Conservation (phyloP, 2,888 invertebrate species). For the Chrysotoxum bicinctum region DNA sequence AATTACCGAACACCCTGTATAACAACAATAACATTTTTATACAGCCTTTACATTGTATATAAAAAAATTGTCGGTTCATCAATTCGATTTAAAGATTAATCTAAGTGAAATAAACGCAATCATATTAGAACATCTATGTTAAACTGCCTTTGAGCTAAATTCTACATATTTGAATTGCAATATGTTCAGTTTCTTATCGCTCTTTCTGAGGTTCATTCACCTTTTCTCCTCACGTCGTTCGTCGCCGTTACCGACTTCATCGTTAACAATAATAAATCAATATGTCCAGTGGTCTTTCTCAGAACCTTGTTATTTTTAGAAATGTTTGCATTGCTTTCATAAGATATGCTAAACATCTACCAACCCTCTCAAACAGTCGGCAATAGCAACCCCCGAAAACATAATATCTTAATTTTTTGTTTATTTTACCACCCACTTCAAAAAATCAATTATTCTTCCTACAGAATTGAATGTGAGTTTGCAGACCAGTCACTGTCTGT, state of each 20-base stretch:
- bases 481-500: background rate
- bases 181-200: background rate
- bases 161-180: background rate
- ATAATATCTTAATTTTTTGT: background rate
- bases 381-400: background rate
- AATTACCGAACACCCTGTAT: no score
- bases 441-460: slow-evolving; percentile 13
- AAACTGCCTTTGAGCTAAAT: background rate
- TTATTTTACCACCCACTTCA: background rate
- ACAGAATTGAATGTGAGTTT: background rate
- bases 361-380: background rate
- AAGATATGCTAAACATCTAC: background rate
- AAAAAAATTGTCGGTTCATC: no score
- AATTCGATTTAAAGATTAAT: no score
- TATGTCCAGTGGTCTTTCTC: background rate
- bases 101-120: background rate
- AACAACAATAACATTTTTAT: no score
- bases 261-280: background rate
- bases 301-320: background rate
- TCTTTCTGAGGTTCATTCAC: background rate
- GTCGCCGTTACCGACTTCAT: background rate
- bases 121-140: background rate
- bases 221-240: background rate
- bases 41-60: no score
- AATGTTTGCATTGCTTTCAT: background rate